These are phyloP conservation scores for Ptychobarbus kaznakovi DNA, from an alignment of 2,797 vertebrate genomes.

Conservation along the genomic window DNA sequence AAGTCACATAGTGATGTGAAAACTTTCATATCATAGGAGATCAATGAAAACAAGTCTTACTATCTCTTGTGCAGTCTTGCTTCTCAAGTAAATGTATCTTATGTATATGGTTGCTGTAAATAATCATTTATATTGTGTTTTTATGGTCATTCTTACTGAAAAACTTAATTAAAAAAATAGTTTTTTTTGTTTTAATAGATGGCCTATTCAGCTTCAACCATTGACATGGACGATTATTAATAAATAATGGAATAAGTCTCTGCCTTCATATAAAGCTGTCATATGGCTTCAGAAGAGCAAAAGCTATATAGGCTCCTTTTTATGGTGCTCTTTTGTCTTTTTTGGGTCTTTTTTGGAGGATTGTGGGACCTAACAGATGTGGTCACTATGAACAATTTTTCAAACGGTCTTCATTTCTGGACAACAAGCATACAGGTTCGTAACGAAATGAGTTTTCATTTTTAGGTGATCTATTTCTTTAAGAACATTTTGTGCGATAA, in stretches of 20 bases:
- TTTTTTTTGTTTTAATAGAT: too few species aligned
- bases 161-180: neutral
- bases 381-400: neutral
- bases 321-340: neutral
- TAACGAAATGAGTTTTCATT: neutral
- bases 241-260: neutral
- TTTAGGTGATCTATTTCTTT: conserved; percentile 2
- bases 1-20: neutral
- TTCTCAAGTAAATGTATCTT: neutral
- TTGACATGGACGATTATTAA: neutral
- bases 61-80: neutral
- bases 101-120: neutral
- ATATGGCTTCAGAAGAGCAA: neutral
- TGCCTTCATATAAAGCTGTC: neutral
- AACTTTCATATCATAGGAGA: neutral
- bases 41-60: neutral
- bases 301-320: neutral
- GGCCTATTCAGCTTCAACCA: neutral
- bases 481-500: neutral
- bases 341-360: neutral
- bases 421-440: neutral
- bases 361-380: neutral
- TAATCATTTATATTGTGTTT: neutral
- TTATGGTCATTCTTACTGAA: neutral
- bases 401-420: neutral